Evolutionary conservation across 2,113 vertebrate genomes (phyloP).

Genomic region (Glaucidium brasilianum): DNA sequence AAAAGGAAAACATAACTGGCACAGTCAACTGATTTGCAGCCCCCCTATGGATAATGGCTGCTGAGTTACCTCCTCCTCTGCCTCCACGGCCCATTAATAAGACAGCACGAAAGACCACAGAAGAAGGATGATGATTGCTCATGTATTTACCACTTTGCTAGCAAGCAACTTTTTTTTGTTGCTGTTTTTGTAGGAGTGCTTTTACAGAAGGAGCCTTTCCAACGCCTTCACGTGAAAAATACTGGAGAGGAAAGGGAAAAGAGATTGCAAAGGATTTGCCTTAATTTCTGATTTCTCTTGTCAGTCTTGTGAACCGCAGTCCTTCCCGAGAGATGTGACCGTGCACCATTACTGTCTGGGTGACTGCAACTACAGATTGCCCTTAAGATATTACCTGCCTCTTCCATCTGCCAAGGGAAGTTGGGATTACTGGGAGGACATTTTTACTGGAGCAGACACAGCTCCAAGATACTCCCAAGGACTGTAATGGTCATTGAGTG

Average conservation of each 20-base stretch:
- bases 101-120: background rate
- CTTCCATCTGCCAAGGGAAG: background rate
- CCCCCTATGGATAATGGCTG: background rate
- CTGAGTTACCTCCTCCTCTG: slow-evolving; percentile 36
- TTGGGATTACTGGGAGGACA: background rate
- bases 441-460: background rate
- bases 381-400: background rate
- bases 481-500: background rate
- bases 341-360: background rate
- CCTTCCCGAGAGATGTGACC: background rate
- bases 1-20: background rate
- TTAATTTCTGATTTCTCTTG: background rate
- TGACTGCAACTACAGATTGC: background rate
- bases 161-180: background rate
- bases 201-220: background rate
- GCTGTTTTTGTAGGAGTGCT: background rate
- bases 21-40: background rate
- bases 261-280: background rate
- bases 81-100: slow-evolving; percentile 26
- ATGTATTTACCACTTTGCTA: background rate
- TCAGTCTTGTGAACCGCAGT: background rate
- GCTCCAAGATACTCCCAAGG: background rate
- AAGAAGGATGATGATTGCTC: background rate
- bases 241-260: background rate
- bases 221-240: background rate